Evolutionary conservation across 1,140 invertebrate genomes (phyloP).

Genomic region (Epicauta chinensis): DNA sequence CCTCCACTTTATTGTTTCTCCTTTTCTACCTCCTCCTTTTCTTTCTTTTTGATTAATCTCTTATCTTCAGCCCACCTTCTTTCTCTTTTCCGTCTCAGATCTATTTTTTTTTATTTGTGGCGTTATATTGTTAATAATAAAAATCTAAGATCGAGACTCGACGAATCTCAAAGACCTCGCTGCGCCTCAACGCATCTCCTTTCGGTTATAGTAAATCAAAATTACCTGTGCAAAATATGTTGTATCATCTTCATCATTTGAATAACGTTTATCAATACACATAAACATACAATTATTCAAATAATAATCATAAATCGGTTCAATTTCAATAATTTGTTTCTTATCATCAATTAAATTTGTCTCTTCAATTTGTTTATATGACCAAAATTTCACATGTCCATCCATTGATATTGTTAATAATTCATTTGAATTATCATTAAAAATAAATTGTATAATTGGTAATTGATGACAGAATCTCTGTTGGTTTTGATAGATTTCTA

Average conservation of each 20-base stretch:
- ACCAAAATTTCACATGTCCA: constrained; percentile 79
- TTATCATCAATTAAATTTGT: constrained; percentile 67
- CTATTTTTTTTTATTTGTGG: no score
- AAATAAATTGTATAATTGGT: constrained; percentile 68
- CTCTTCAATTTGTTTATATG: constrained; percentile 77
- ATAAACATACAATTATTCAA: constrained; percentile 50
- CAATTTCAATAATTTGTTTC: constrained; percentile 65
- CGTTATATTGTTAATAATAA: no score
- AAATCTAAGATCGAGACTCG: no score
- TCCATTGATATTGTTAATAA: constrained; percentile 65
- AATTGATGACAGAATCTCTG: constrained; percentile 66
- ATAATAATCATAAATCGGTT: constrained; percentile 72
- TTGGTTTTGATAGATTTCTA: constrained; percentile 67
- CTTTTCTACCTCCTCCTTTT: no score
- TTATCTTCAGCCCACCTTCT: no score
- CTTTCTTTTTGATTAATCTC: no score
- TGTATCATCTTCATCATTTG: constrained; percentile 38
- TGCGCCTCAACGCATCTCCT: no score
- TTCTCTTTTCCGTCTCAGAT: no score
- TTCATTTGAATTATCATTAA: constrained; percentile 43
- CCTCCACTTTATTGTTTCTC: no score
- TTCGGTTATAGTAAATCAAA: no score
- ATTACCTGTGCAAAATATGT: constrained; percentile 70
- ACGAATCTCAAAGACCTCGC: no score
- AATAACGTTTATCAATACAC: constrained; percentile 49